Evolutionary conservation across 2,888 invertebrate genomes (phyloP).

Genomic region (Electrophaes corylata): DNA sequence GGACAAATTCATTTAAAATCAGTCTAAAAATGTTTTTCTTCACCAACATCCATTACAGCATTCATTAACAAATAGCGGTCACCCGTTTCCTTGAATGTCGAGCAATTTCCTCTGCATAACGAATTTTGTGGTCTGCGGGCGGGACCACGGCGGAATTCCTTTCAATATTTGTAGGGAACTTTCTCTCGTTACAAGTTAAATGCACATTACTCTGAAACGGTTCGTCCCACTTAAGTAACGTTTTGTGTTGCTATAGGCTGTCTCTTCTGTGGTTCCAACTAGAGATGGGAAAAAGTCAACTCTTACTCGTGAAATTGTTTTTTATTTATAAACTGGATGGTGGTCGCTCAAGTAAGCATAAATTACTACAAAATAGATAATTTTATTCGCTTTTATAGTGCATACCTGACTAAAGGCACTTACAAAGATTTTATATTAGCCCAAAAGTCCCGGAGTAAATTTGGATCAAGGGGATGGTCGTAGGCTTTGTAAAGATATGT

Average conservation of each 20-base stretch:
- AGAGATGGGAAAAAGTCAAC: constrained; percentile 9
- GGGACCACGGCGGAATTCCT: constrained; percentile 44
- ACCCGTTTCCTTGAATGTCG: constrained; percentile 49
- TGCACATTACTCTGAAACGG: constrained; percentile 52
- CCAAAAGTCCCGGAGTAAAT: too few species aligned
- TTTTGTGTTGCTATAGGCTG: constrained; percentile 30
- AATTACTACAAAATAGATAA: too few species aligned
- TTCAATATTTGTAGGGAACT: constrained; percentile 57
- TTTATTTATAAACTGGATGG: not conserved
- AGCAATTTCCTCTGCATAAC: constrained; percentile 61
- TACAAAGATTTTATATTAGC: too few species aligned
- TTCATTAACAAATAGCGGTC: constrained; percentile 41
- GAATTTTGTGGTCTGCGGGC: constrained; percentile 51
- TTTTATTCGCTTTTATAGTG: too few species aligned
- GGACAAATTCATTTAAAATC: not conserved
- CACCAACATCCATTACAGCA: constrained; percentile 19
- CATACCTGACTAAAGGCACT: too few species aligned
- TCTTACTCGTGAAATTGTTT: not conserved
- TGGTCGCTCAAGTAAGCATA: too few species aligned
- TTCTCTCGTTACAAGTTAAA: constrained; percentile 57
- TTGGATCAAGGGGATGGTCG: too few species aligned
- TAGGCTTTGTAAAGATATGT: too few species aligned
- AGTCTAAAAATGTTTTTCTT: not conserved
- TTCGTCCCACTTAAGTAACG: constrained; percentile 39
- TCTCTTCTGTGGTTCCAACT: constrained; percentile 17